Evolutionary conservation across 2,888 invertebrate species (phyloP), one percentile per base, ranked within the genome.

Genomic region (Serripes groenlandicus): DNA sequence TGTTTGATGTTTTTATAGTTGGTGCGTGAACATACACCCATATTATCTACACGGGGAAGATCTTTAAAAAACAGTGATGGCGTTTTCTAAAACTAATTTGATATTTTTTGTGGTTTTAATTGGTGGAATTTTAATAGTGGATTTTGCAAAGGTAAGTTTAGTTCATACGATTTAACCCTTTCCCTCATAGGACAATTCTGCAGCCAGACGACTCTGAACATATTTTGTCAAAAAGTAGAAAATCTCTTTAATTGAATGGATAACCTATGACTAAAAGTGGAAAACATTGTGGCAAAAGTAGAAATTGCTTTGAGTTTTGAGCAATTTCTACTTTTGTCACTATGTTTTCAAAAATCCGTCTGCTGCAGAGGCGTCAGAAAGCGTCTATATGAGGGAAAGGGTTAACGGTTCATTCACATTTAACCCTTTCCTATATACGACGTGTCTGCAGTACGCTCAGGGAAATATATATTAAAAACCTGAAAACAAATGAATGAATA

Each of bases 1-100:
- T 66, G 42, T 42, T 66, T 66, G 66, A 66, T 66, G 11, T 66
- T 66, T 42, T 66, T 37, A 23, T 42, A 66, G 42, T 42, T 42
- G 28, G 21, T 21, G 49, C n/a, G n/a, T n/a, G n/a, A n/a, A n/a
- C n/a, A n/a, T n/a, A n/a, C n/a, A n/a, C n/a, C n/a, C 49, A 49
- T 49, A 49, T 49, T 15, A 21, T 49, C 21, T 21, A 49, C 21
- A 49, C 21, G 21, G 18, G 49, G 21, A 21, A 49, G 49, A 21
- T 49, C 15, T 18, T 26, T 11, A 56, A 56, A 2, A n/a, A 23
- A 26, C 23, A 56, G 56, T 1, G 1, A 66, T 66, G 66, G 66
- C 66, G 66, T 28, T 7, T 66, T 42, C 42, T n/a, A 66, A 66
- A 66, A 11, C 9, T 42, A 15, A 23, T 35, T 35, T 23, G 35